Percentiles rank a stretch among this genome's conserved stretches.
phyloP scores from a whole-genome alignment of 2,888 invertebrate species.

The Monopis laevigella region DNA sequence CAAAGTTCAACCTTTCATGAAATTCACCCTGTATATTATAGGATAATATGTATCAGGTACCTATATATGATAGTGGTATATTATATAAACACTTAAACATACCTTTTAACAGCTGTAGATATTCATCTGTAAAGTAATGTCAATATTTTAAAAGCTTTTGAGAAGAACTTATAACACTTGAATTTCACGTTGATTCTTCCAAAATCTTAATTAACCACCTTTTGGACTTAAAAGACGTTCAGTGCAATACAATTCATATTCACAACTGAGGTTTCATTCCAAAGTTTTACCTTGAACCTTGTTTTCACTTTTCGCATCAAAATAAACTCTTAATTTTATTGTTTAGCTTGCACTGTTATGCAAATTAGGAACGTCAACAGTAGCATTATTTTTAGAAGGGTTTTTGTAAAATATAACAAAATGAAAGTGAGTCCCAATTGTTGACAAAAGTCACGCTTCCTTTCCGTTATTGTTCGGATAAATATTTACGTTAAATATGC shows the following conservation, averaged over 20 bases:
- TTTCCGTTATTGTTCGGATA: constrained; percentile 42
- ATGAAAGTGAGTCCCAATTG: constrained; percentile 61
- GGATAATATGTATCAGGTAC: no score
- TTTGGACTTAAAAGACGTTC: constrained; percentile 30
- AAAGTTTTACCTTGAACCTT: constrained; percentile 42
- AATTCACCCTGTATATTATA: no score
- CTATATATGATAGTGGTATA: no score
- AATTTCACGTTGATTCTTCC: background rate
- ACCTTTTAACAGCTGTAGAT: no score
- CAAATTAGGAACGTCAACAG: constrained; percentile 51
- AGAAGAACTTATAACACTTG: no score
- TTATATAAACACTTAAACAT: no score
- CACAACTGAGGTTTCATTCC: constrained; percentile 38
- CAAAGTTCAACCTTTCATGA: no score
- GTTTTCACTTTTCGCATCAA: constrained; percentile 62
- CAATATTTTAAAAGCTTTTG: no score
- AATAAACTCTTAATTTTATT: constrained; percentile 48
- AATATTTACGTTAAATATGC: constrained; percentile 63
- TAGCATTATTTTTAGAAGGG: constrained; percentile 53
- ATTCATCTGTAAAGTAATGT: no score
- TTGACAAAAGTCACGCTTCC: constrained; percentile 45
- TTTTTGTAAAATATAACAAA: constrained; percentile 48
- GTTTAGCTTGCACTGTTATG: constrained; percentile 55
- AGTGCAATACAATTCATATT: constrained; percentile 42
- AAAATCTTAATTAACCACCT: background rate